phyloP scores from a whole-genome alignment of 1,140 invertebrate species.

The Drosophila hydei region DNA sequence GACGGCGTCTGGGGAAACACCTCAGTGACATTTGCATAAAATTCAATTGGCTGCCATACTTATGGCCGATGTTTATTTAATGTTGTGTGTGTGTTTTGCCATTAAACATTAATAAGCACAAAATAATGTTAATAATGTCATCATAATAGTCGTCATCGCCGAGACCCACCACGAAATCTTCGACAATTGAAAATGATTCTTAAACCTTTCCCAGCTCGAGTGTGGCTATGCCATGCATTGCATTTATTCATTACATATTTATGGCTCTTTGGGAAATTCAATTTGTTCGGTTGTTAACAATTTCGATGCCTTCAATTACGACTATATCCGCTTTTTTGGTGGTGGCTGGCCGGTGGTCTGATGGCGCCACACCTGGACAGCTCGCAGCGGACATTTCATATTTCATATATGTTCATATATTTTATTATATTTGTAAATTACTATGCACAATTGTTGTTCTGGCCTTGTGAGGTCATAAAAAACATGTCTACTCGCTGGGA shows the following conservation, averaged over 20 bases:
- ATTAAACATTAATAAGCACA: slow-evolving; percentile 74
- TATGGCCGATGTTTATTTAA: slow-evolving; percentile 44
- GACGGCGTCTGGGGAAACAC: slow-evolving; percentile 45
- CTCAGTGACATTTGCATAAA: slow-evolving; percentile 76
- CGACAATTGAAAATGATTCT: slow-evolving; percentile 26
- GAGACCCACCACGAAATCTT: background rate
- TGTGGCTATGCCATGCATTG: slow-evolving; percentile 43
- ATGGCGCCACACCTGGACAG: slow-evolving; percentile 42
- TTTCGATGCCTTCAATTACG: slow-evolving; percentile 26
- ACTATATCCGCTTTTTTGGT: slow-evolving; percentile 44
- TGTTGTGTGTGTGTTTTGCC: slow-evolving; percentile 41
- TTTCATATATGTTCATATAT: background rate
- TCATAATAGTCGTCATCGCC: slow-evolving; percentile 42
- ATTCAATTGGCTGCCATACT: slow-evolving; percentile 54
- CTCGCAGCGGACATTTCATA: background rate
- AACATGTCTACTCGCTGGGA: background rate
- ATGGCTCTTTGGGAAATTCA: slow-evolving; percentile 63
- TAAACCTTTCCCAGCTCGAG: slow-evolving; percentile 24
- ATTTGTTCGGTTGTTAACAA: slow-evolving; percentile 52
- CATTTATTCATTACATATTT: slow-evolving; percentile 73
- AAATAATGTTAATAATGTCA: slow-evolving; percentile 81
- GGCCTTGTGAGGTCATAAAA: slow-evolving; percentile 15
- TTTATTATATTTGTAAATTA: background rate
- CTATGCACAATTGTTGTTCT: slow-evolving; percentile 11
- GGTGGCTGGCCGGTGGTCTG: background rate